Percentiles rank a stretch among this genome's conserved stretches.
Evolutionary conservation across 2,888 invertebrate genomes (phyloP).

Genomic region (Pheosia gnoma): DNA sequence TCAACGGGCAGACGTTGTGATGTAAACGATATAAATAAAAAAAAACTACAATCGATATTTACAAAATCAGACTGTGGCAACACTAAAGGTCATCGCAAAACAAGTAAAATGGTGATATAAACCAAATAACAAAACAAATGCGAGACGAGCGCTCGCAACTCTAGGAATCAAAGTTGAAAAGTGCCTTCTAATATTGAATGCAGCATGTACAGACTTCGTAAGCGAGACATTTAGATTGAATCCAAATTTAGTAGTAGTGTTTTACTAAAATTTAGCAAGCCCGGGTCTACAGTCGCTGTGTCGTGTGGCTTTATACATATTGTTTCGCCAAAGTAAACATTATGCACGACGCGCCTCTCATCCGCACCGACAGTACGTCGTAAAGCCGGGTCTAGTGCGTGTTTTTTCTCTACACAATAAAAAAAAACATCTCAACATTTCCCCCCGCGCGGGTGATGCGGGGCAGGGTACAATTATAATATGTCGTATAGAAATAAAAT

Average conservation of each 20-base stretch:
- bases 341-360: conserved; percentile 28
- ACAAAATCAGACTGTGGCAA: conserved; percentile 70
- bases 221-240: conserved; percentile 43
- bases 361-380: conserved; percentile 16
- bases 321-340: conserved; percentile 42
- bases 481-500: no score
- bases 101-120: conserved; percentile 30
- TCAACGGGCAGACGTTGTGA: conserved; percentile 48
- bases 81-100: conserved; percentile 49
- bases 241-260: conserved; percentile 48
- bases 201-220: conserved; percentile 43
- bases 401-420: no score
- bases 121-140: conserved; percentile 25
- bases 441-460: no score
- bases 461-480: no score
- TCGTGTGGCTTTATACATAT: conserved; percentile 38
- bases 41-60: conserved; percentile 66
- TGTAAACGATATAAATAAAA: conserved; percentile 61
- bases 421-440: no score
- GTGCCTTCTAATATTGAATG: conserved; percentile 23
- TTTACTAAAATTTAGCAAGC: conserved; percentile 53
- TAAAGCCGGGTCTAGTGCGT: no score
- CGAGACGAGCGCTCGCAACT: background rate
- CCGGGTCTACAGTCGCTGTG: conserved; percentile 59
- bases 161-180: conserved; percentile 13